A percentile compares a stretch with the other conserved stretches of the same genome.
phyloP scores from a whole-genome alignment of 2,888 invertebrate species.

The Margaritifera margaritifera region DNA sequence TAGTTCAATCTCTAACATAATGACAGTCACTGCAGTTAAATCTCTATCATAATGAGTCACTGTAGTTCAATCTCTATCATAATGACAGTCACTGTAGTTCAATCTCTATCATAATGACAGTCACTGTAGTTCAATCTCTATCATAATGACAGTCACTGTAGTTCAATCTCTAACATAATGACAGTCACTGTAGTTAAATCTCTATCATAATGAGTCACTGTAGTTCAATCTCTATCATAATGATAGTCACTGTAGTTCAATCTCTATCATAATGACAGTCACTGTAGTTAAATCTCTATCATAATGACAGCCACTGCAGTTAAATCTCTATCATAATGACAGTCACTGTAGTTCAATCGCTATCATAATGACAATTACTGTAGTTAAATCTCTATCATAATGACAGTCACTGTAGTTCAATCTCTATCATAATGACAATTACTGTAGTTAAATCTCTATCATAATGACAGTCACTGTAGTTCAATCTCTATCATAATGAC shows the following conservation, averaged over 20 bases:
- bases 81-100: too few relatives aligned
- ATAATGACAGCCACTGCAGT: too few relatives aligned
- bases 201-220: conserved; percentile 71
- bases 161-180: conserved; percentile 58
- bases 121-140: conserved; percentile 49
- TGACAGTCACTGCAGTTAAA: too few relatives aligned
- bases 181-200: too few relatives aligned
- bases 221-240: conserved; percentile 71
- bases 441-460: conserved; percentile 68
- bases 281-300: conserved; percentile 68
- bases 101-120: conserved; percentile 71
- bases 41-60: conserved; percentile 71
- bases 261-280: conserved; percentile 71
- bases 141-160: conserved; percentile 62
- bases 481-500: conserved; percentile 71
- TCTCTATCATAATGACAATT: conserved; percentile 71
- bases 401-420: too few relatives aligned
- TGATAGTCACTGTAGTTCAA: too few relatives aligned
- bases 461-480: too few relatives aligned
- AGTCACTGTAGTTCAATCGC: too few relatives aligned
- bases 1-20: conserved; percentile 58
- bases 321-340: conserved; percentile 71
- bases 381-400: conserved; percentile 71
- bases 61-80: conserved; percentile 70
- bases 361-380: conserved; percentile 71